Conservation (phyloP, 1,140 invertebrate species). For the Leptonema lineaticorne region DNA sequence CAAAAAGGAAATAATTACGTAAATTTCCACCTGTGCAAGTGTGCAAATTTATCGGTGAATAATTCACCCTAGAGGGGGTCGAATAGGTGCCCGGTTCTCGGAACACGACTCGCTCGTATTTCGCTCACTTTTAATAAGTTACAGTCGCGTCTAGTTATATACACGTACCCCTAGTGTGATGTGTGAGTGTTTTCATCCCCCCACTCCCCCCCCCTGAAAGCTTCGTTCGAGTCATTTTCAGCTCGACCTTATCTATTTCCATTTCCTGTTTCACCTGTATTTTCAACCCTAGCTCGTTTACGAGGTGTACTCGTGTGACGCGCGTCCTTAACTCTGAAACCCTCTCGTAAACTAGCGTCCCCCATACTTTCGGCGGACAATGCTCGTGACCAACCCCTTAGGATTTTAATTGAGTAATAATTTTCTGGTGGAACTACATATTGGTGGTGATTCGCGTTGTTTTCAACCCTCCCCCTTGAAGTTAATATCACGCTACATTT, state of each 20-base stretch:
- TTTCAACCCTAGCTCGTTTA: too few species aligned
- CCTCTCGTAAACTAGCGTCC: not conserved
- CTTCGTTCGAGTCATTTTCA: too few species aligned
- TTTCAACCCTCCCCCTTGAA: too few species aligned
- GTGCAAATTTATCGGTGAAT: constrained; percentile 13
- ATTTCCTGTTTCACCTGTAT: constrained; percentile 6
- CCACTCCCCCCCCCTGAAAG: too few species aligned
- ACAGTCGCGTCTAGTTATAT: not conserved
- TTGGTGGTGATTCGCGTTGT: not conserved
- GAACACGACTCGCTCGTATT: constrained; percentile 7
- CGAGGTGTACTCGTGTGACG: too few species aligned
- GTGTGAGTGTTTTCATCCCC: too few species aligned
- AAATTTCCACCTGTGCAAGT: constrained; percentile 19
- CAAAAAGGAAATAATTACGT: constrained; percentile 17
- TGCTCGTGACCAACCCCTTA: not conserved
- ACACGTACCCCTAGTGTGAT: not conserved
- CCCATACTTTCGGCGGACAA: not conserved
- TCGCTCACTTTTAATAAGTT: constrained; percentile 18
- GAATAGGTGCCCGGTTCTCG: not conserved
- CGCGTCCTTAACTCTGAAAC: not conserved
- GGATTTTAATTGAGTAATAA: not conserved
- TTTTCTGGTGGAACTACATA: not conserved
- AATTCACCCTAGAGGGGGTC: not conserved
- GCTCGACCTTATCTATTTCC: constrained; percentile 5
- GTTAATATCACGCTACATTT: too few species aligned